A percentile compares a stretch with the other conserved stretches of the same genome.
Evolutionary conservation across 2,797 vertebrate genomes (phyloP).

Genomic region (Limosa lapponica): DNA sequence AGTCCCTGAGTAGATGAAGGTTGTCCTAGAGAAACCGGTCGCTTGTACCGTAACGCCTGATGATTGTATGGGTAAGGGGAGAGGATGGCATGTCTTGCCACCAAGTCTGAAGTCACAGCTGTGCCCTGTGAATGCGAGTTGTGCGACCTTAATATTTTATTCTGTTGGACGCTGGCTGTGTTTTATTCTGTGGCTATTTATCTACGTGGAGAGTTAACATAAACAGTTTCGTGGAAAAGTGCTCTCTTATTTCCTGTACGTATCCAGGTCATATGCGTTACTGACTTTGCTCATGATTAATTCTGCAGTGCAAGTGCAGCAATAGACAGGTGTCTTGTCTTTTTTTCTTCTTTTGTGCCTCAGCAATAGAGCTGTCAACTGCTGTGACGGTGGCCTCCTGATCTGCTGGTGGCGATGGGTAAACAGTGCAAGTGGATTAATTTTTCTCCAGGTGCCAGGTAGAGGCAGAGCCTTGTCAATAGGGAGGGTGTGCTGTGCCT

Average conservation of each 20-base stretch:
- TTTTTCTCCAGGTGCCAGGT: neutral
- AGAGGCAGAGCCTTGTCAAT: neutral
- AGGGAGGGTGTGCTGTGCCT: neutral
- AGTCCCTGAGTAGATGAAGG: neutral
- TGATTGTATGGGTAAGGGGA: fast-evolving
- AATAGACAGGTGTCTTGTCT: neutral
- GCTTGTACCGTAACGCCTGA: neutral
- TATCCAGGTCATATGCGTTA: neutral
- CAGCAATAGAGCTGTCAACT: neutral
- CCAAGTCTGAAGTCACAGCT: neutral
- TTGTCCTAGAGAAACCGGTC: neutral
- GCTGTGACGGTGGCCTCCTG: neutral
- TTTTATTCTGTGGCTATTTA: fast-evolving
- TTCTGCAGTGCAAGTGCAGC: neutral
- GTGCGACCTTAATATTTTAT: neutral
- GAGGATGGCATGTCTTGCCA: neutral
- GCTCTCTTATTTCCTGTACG: neutral
- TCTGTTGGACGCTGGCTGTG: neutral
- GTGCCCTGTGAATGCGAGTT: neutral
- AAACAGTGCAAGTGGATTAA: neutral
- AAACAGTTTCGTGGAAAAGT: neutral
- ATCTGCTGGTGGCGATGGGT: fast-evolving
- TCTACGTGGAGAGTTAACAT: neutral
- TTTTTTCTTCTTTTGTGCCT: neutral
- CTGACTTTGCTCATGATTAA: neutral